Evolutionary conservation across 2,113 vertebrate species (phyloP).

Genomic region (Elgaria multicarinata): DNA sequence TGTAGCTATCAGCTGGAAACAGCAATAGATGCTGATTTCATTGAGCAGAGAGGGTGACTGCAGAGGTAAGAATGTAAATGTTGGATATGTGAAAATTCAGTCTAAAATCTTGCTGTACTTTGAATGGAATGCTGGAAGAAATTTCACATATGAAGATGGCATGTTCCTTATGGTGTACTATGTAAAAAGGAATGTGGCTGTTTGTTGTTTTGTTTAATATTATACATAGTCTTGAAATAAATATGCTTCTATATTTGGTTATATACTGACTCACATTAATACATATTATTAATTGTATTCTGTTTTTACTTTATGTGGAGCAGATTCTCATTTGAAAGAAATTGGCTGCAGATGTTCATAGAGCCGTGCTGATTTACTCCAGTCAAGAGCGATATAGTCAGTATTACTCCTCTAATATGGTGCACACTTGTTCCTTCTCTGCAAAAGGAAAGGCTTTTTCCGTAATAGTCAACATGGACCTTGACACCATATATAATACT

Average conservation of each 20-base stretch:
- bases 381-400: slow-evolving; percentile 26
- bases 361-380: slow-evolving; percentile 26
- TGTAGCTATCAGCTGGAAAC: slow-evolving; percentile 74
- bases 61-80: slow-evolving; percentile 56
- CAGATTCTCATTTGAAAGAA: neutral
- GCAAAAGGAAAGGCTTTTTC: slow-evolving; percentile 17
- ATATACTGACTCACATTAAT: neutral
- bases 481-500: slow-evolving; percentile 20
- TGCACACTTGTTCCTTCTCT: slow-evolving; percentile 44
- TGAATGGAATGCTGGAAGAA: slow-evolving; percentile 44
- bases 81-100: slow-evolving; percentile 54
- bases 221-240: neutral
- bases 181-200: neutral
- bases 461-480: neutral
- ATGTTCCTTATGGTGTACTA: slow-evolving; percentile 39
- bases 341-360: slow-evolving; percentile 29
- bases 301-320: slow-evolving; percentile 12
- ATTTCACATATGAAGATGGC: slow-evolving; percentile 45
- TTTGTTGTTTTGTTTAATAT: neutral
- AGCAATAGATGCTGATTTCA: slow-evolving; percentile 63
- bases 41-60: slow-evolving; percentile 50
- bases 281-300: neutral
- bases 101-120: slow-evolving; percentile 34
- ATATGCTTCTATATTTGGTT: neutral
- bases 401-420: slow-evolving; percentile 37